These are phyloP conservation scores for Peromyscus maniculatus DNA, from an alignment of 2,113 vertebrate genomes.

Conservation along the genomic window DNA sequence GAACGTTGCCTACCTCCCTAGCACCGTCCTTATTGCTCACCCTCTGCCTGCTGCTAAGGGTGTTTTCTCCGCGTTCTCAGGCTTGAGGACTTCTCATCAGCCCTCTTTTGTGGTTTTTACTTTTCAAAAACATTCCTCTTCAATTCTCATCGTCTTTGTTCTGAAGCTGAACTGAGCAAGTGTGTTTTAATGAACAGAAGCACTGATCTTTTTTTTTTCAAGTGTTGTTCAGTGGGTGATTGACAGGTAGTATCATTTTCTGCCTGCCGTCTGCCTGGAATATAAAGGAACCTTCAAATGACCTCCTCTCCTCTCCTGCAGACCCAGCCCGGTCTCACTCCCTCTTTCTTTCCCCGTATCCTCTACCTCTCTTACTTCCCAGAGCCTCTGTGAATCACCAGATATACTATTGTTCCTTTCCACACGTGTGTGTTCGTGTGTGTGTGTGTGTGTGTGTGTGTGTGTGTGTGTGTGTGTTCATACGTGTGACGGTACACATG, in stretches of 20 bases:
- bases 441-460: not conserved
- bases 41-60: not conserved
- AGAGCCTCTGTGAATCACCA: not conserved
- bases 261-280: constrained; percentile 62
- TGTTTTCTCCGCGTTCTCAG: constrained; percentile 32
- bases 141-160: constrained; percentile 71
- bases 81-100: constrained; percentile 66
- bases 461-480: not conserved
- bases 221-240: constrained; percentile 72
- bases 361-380: not conserved
- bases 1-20: not conserved
- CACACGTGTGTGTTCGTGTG: too few species aligned
- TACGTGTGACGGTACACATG: not conserved
- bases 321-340: not conserved
- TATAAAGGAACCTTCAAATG: constrained; percentile 44
- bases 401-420: not conserved
- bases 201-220: not conserved
- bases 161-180: constrained; percentile 57
- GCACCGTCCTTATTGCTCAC: not conserved
- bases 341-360: not conserved
- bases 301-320: constrained; percentile 32
- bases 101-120: constrained; percentile 59
- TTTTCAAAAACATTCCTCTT: constrained; percentile 75
- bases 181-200: constrained; percentile 69
- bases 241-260: constrained; percentile 61